These are phyloP conservation scores for Pseudobourletiella spinata DNA, from an alignment of 1,140 invertebrate genomes.

Conservation along the genomic window DNA sequence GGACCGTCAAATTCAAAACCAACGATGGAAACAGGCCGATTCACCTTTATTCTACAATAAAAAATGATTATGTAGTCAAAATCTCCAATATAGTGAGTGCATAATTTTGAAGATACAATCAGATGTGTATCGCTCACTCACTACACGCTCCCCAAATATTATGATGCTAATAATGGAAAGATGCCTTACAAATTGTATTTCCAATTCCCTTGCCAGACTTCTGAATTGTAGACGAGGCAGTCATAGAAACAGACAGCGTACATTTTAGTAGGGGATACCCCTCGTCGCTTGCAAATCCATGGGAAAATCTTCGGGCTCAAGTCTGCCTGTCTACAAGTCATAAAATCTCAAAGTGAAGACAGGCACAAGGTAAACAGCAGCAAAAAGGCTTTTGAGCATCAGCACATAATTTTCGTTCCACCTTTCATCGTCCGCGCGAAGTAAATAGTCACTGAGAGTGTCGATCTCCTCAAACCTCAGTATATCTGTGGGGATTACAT, in stretches of 20 bases:
- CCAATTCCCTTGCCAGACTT: neutral
- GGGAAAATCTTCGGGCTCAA: neutral
- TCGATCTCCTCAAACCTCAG: neutral
- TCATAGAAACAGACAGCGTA: constrained; percentile 1
- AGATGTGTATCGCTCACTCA: neutral
- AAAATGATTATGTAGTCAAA: neutral
- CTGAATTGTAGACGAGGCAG: constrained; percentile 1
- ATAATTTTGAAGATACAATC: neutral
- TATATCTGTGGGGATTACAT: neutral
- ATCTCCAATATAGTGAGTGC: neutral
- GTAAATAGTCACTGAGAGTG: neutral
- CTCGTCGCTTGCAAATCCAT: neutral
- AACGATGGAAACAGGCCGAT: neutral
- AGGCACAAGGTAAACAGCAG: neutral
- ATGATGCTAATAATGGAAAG: neutral
- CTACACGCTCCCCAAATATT: neutral
- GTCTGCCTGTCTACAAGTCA: neutral
- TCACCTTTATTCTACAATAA: neutral
- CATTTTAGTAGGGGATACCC: neutral
- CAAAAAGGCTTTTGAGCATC: neutral
- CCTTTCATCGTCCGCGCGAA: neutral
- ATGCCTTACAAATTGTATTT: constrained; percentile 5
- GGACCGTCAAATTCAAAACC: constrained; percentile 3
- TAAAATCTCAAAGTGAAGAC: too few species aligned
- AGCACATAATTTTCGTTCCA: neutral